Conservation (phyloP, 2,113 vertebrate genomes). For the Oxyura jamaicensis region DNA sequence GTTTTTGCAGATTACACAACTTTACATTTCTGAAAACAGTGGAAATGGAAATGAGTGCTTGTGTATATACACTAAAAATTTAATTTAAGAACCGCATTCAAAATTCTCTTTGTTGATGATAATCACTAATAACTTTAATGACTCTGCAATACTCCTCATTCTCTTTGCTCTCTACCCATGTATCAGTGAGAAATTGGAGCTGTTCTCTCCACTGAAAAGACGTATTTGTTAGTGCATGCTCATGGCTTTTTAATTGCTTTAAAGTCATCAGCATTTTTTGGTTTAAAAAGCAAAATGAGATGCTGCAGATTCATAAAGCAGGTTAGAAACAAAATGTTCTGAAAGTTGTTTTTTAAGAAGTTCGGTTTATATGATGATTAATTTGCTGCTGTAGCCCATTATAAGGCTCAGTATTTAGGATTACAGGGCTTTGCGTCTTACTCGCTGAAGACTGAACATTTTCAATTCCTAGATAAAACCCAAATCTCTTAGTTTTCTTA, state of each 20-base stretch:
- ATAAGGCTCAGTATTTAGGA: background rate
- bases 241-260: background rate
- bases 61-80: background rate
- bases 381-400: background rate
- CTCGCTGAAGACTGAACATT: background rate
- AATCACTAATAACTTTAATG: constrained; percentile 13
- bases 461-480: background rate
- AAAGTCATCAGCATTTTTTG: background rate
- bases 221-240: background rate
- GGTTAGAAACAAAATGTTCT: background rate
- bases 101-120: background rate
- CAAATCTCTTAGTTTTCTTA: background rate
- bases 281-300: background rate
- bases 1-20: background rate
- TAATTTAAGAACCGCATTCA: background rate
- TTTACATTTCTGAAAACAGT: background rate
- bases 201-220: background rate
- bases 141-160: background rate
- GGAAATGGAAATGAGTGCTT: background rate
- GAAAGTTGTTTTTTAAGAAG: background rate
- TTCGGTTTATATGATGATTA: background rate
- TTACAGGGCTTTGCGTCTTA: background rate
- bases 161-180: background rate
- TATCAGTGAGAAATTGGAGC: background rate
- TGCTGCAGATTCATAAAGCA: background rate